Percentiles rank a stretch among this genome's conserved stretches.
Conservation (phyloP, 2,888 invertebrate genomes). For the Neocrepidodera transversa region DNA sequence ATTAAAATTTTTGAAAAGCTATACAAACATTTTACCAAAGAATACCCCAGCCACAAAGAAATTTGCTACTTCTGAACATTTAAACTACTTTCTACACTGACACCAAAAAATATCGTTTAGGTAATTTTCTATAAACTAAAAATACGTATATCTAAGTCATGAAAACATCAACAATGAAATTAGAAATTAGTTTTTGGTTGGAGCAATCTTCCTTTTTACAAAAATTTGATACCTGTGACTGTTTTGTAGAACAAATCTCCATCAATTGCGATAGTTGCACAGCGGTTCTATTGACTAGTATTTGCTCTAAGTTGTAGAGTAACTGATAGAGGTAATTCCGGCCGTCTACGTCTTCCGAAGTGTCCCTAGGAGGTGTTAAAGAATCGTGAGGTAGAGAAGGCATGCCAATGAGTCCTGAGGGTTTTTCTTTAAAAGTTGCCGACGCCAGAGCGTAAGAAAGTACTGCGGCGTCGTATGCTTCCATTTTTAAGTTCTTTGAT, state of each 20-base stretch:
- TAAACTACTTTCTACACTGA: too few relatives aligned
- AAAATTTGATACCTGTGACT: conserved; percentile 54
- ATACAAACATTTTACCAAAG: too few relatives aligned
- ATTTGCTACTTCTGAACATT: too few relatives aligned
- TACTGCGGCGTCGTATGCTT: conserved; percentile 63
- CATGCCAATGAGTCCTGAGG: conserved; percentile 48
- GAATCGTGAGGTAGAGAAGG: conserved; percentile 44
- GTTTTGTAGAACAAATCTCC: conserved; percentile 65
- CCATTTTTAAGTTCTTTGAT: conserved; percentile 68
- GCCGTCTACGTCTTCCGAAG: conserved; percentile 43
- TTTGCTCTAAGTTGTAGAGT: conserved; percentile 61
- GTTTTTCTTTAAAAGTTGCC: conserved; percentile 55
- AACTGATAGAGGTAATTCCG: conserved; percentile 56
- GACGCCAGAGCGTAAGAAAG: conserved; percentile 59
- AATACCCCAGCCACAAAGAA: too few relatives aligned
- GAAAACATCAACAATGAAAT: too few relatives aligned
- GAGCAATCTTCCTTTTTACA: too few relatives aligned
- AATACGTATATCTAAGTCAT: too few relatives aligned
- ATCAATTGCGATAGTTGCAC: conserved; percentile 67
- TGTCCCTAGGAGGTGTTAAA: conserved; percentile 52
- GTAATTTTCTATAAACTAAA: too few relatives aligned
- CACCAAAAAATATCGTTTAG: too few relatives aligned
- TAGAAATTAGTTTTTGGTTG: too few relatives aligned
- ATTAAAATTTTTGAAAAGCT: too few relatives aligned
- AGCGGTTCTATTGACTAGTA: conserved; percentile 62